These are phyloP conservation scores for Passerculus sandwichensis DNA, from an alignment of 2,797 vertebrate species.

Conservation along the genomic window DNA sequence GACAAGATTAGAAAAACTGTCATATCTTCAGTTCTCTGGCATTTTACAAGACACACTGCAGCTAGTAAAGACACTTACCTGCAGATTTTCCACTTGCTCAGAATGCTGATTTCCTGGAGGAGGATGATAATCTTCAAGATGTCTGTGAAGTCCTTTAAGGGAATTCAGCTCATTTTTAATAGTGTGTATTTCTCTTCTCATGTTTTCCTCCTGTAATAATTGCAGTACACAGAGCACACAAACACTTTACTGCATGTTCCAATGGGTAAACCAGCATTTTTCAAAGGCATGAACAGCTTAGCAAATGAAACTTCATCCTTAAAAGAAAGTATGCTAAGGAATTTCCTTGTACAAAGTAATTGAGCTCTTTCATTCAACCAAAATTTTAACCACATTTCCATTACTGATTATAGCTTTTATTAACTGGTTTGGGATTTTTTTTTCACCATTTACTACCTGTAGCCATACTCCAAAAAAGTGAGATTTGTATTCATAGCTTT, in stretches of 20 bases:
- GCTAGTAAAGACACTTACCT: slow-evolving; percentile 70
- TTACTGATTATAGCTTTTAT: neutral
- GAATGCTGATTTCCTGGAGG: slow-evolving; percentile 45
- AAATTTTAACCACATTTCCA: neutral
- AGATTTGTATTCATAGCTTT: neutral
- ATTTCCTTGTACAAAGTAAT: neutral
- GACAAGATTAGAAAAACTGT: neutral
- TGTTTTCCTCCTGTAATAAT: slow-evolving; percentile 74
- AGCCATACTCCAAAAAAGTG: neutral
- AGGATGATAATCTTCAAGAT: slow-evolving; percentile 71
- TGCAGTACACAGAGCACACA: slow-evolving; percentile 18
- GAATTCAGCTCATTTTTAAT: slow-evolving; percentile 74
- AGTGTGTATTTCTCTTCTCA: slow-evolving; percentile 71
- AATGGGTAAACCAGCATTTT: neutral
- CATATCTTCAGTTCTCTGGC: neutral
- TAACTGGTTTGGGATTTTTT: neutral
- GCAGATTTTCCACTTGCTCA: slow-evolving; percentile 49
- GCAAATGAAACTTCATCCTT: neutral
- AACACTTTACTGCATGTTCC: neutral
- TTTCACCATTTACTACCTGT: neutral
- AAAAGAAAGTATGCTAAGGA: neutral
- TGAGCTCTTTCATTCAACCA: neutral
- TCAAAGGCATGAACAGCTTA: neutral
- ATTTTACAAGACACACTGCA: neutral
- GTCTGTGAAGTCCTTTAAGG: slow-evolving; percentile 68